These are phyloP conservation scores for Drosophila oshimai DNA, from an alignment of 1,140 invertebrate genomes.

Conservation along the genomic window DNA sequence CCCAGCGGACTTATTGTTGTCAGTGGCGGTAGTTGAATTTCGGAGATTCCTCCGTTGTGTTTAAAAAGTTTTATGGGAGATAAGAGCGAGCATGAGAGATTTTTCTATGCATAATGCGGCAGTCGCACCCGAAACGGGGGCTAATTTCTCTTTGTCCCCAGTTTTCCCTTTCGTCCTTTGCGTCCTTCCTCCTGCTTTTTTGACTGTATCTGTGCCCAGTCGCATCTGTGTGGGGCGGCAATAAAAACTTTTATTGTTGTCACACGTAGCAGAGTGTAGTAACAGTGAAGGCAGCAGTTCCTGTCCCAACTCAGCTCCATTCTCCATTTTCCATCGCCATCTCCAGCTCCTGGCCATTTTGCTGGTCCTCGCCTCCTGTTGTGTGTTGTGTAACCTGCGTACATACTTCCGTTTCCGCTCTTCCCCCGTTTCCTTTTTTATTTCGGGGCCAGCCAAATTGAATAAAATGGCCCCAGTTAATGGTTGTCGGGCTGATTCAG, in stretches of 20 bases:
- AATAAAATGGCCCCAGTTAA: constrained; percentile 80
- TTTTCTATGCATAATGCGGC: constrained; percentile 64
- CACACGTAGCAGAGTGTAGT: constrained; percentile 62
- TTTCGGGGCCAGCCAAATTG: constrained; percentile 63
- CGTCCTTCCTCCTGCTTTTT: background rate
- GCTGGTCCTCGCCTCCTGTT: constrained; percentile 9
- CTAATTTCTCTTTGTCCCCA: constrained; percentile 26
- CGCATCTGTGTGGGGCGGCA: constrained; percentile 71
- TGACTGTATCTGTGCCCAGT: constrained; percentile 4
- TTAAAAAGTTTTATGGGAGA: constrained; percentile 27
- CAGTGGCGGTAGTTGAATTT: constrained; percentile 23
- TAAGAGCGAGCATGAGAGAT: constrained; percentile 9
- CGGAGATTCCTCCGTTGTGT: constrained; percentile 18
- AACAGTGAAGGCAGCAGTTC: constrained; percentile 40
- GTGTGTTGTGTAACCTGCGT: constrained; percentile 74
- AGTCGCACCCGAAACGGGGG: constrained; percentile 18
- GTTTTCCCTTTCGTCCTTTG: background rate
- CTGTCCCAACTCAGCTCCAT: constrained; percentile 15
- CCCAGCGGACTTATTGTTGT: constrained; percentile 37
- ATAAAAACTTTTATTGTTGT: constrained; percentile 81
- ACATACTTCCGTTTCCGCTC: constrained; percentile 73
- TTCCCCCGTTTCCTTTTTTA: constrained; percentile 2
- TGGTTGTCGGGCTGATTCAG: constrained; percentile 80
- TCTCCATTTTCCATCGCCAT: background rate
- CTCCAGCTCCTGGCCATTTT: constrained; percentile 5